These are phyloP conservation scores for Salpingus planirostris DNA, from an alignment of 2,888 invertebrate genomes.

Conservation along the genomic window DNA sequence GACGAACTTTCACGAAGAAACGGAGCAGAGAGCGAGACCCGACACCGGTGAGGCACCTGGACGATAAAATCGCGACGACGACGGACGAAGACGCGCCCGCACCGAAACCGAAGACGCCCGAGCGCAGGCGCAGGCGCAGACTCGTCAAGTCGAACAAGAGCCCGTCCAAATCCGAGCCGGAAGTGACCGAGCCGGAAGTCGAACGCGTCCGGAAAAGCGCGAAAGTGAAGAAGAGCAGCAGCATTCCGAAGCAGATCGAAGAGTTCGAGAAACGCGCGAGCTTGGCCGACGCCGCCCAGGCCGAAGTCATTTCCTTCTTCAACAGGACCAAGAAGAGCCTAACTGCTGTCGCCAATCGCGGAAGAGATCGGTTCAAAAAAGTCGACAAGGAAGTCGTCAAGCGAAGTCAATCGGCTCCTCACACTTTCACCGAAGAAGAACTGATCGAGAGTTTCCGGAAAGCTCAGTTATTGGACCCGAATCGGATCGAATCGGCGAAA, in stretches of 20 bases:
- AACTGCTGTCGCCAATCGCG: conserved; percentile 23
- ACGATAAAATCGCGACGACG: conserved; percentile 21
- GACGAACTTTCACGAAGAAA: conserved; percentile 53
- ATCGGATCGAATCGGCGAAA: too few relatives aligned
- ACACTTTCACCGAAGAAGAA: conserved; percentile 50
- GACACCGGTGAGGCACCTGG: conserved; percentile 49
- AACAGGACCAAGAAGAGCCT: conserved; percentile 36
- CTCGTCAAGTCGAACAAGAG: conserved; percentile 13
- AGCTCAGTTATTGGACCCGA: conserved; percentile 39
- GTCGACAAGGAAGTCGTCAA: conserved; percentile 35
- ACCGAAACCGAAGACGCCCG: conserved; percentile 32
- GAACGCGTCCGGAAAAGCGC: conserved; percentile 8
- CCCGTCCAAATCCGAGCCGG: conserved; percentile 15
- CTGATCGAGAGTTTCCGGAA: conserved; percentile 45
- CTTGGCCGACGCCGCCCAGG: conserved; percentile 28
- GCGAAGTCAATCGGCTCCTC: conserved; percentile 50
- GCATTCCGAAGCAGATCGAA: conserved; percentile 12
- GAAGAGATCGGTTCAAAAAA: conserved; percentile 26
- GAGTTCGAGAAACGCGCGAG: conserved; percentile 19
- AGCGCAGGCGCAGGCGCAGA: conserved; percentile 22
- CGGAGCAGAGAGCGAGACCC: conserved; percentile 47
- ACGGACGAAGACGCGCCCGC: conserved; percentile 36
- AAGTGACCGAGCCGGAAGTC: conserved; percentile 3
- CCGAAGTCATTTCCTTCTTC: conserved; percentile 28
- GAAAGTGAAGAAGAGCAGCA: conserved; percentile 8